These are phyloP conservation scores for Drosophila eugracilis DNA, from an alignment of 1,140 invertebrate genomes.

Conservation along the genomic window DNA sequence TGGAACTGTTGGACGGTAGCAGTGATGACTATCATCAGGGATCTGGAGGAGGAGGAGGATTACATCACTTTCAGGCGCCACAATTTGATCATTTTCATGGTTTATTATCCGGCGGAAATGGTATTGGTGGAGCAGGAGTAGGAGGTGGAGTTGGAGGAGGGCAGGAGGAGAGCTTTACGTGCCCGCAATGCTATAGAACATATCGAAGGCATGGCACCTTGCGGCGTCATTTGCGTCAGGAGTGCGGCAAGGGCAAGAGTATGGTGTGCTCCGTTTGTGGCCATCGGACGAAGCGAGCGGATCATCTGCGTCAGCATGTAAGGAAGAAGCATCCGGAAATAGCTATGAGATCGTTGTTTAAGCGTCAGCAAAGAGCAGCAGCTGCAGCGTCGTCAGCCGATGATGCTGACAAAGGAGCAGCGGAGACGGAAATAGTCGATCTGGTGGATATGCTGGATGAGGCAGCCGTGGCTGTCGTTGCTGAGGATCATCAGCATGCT, in stretches of 20 bases:
- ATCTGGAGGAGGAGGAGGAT: slow-evolving; percentile 15
- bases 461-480: background rate
- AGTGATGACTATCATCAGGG: slow-evolving; percentile 57
- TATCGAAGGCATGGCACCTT: slow-evolving; percentile 87
- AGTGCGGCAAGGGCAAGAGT: slow-evolving; percentile 86
- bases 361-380: slow-evolving; percentile 62
- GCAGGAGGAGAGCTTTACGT: slow-evolving; percentile 84
- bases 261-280: slow-evolving; percentile 85
- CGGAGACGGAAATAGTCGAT: slow-evolving; percentile 64
- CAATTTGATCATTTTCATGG: slow-evolving; percentile 69
- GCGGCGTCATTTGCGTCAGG: slow-evolving; percentile 86
- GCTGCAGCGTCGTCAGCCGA: slow-evolving; percentile 24
- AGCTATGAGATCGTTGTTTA: slow-evolving; percentile 78
- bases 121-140: slow-evolving; percentile 12
- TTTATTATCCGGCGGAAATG: slow-evolving; percentile 21
- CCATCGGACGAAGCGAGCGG: slow-evolving; percentile 85
- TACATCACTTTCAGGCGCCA: slow-evolving; percentile 52
- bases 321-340: slow-evolving; percentile 84
- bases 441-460: slow-evolving; percentile 47
- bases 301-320: slow-evolving; percentile 85
- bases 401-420: slow-evolving; percentile 27
- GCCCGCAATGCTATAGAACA: slow-evolving; percentile 87
- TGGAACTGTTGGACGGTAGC: slow-evolving; percentile 42
- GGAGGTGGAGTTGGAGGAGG: slow-evolving; percentile 1
- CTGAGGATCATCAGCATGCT: slow-evolving; percentile 33